These are phyloP conservation scores for Zaprionus taronus DNA, from an alignment of 1,140 invertebrate species.

Conservation along the genomic window DNA sequence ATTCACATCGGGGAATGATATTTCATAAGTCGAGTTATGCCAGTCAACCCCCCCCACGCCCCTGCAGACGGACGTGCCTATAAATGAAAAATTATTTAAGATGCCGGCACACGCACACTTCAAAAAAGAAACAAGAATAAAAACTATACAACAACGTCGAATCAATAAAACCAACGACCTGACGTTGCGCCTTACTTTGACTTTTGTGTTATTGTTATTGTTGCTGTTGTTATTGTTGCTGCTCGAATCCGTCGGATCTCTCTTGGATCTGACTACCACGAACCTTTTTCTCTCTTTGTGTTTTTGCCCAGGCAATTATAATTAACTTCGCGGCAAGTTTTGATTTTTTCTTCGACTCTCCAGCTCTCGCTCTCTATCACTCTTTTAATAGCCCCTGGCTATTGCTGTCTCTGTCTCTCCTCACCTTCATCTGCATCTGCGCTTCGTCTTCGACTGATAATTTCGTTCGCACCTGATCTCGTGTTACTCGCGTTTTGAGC, in stretches of 20 bases:
- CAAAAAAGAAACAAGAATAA: conserved; percentile 42
- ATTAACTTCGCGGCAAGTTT: conserved; percentile 81
- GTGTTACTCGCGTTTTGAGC: conserved; percentile 67
- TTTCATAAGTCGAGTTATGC: conserved; percentile 65
- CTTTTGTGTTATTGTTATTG: conserved; percentile 20
- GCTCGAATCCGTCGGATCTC: conserved; percentile 25
- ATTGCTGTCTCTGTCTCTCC: conserved; percentile 7
- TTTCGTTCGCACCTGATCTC: conserved; percentile 79
- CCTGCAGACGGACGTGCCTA: conserved; percentile 55
- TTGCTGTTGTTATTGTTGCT: conserved; percentile 21
- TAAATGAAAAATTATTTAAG: conserved; percentile 80
- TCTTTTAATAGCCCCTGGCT: conserved; percentile 23
- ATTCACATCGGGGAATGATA: conserved; percentile 67
- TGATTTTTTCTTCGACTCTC: conserved; percentile 57
- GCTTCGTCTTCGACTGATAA: conserved; percentile 54
- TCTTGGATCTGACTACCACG: conserved; percentile 36
- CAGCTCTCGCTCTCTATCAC: conserved; percentile 11
- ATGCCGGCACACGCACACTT: conserved; percentile 72
- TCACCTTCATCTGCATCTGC: conserved; percentile 45
- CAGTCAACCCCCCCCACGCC: too few species aligned
- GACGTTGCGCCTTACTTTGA: conserved; percentile 26
- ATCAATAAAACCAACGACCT: conserved; percentile 74
- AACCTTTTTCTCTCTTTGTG: conserved; percentile 57
- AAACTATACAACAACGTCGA: conserved; percentile 39
- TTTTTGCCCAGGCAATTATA: conserved; percentile 81